Evolutionary conservation across 1,140 invertebrate genomes (phyloP).

Genomic region (Caerostris darwini): DNA sequence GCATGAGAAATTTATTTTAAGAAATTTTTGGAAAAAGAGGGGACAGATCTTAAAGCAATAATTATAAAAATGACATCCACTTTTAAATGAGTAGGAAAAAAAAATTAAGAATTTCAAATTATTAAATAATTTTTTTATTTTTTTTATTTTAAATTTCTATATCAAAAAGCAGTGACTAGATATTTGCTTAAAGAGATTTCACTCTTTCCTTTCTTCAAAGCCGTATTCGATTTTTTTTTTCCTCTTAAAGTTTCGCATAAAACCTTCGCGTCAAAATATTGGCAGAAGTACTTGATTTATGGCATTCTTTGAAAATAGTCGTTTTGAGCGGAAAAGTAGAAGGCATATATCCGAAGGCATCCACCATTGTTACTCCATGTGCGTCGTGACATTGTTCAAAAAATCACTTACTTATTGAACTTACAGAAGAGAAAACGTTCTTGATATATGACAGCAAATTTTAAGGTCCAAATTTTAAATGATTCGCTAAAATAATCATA

Average conservation of each 20-base stretch:
- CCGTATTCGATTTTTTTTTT: background rate
- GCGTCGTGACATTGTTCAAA: background rate
- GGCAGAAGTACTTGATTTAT: slow-evolving; percentile 60
- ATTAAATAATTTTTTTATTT: too few species aligned
- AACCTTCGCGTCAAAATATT: slow-evolving; percentile 54
- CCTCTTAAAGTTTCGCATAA: background rate
- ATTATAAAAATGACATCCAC: too few species aligned
- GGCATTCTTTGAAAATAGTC: slow-evolving; percentile 61
- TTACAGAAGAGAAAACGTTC: background rate
- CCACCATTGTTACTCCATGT: slow-evolving; percentile 45
- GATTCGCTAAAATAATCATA: slow-evolving; percentile 41
- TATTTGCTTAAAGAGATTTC: background rate
- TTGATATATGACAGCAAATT: slow-evolving; percentile 55
- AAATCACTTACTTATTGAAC: background rate
- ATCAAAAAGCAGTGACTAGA: background rate
- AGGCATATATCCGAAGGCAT: slow-evolving; percentile 40
- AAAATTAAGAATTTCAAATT: too few species aligned
- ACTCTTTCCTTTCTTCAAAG: background rate
- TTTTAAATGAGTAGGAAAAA: too few species aligned
- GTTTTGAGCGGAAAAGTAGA: slow-evolving; percentile 8
- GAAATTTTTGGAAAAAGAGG: too few species aligned
- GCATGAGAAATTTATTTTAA: too few species aligned
- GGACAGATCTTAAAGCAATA: too few species aligned
- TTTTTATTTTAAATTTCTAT: background rate
- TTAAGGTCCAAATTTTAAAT: background rate